A percentile compares a stretch with the other conserved stretches of the same genome.
Evolutionary conservation across 2,113 vertebrate genomes (phyloP).

Genomic region (Rynchops niger): DNA sequence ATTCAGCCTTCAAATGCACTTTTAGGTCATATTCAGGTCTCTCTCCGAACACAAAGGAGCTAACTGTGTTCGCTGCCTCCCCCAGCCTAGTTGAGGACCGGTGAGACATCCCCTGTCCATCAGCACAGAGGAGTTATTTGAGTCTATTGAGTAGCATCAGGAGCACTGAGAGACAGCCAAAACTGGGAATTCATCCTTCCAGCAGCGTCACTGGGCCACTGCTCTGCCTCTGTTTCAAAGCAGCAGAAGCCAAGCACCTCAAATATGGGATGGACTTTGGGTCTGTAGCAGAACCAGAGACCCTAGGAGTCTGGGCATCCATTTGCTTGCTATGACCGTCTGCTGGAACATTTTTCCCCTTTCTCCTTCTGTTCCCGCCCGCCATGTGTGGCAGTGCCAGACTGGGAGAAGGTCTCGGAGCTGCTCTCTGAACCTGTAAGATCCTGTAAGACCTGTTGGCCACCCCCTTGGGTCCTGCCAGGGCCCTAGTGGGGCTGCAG

Average conservation of each 20-base stretch:
- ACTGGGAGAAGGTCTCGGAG: neutral
- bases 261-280: neutral
- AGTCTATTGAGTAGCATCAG: neutral
- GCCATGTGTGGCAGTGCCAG: accelerated
- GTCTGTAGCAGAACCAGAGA: neutral
- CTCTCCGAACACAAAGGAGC: neutral
- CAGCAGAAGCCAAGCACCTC: neutral
- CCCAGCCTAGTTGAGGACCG: neutral
- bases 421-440: neutral
- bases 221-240: neutral
- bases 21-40: neutral
- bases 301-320: neutral
- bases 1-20: neutral
- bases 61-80: neutral
- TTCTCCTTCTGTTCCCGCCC: neutral
- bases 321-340: neutral
- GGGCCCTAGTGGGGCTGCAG: neutral
- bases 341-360: neutral
- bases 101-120: neutral
- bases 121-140: neutral
- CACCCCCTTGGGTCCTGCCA: neutral
- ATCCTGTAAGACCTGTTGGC: neutral
- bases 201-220: neutral
- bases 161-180: neutral
- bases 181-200: neutral